Evolutionary conservation across 2,113 vertebrate genomes (phyloP).

Genomic region (Todiramphus saurophagus): DNA sequence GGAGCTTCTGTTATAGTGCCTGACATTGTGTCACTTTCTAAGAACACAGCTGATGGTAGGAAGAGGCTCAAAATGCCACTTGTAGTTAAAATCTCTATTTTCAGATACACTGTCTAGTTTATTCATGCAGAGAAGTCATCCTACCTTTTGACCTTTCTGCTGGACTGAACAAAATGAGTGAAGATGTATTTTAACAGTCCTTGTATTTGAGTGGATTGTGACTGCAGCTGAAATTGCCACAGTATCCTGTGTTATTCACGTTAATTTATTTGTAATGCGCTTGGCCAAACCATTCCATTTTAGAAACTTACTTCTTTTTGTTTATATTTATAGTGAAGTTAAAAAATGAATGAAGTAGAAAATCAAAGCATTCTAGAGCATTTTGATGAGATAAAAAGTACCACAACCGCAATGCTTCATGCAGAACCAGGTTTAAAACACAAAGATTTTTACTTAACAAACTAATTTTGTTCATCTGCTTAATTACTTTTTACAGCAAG

Average conservation of each 20-base stretch:
- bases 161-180: conserved; percentile 17
- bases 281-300: neutral
- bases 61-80: conserved; percentile 16
- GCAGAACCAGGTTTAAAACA: neutral
- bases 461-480: neutral
- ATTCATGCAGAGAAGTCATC: conserved; percentile 49
- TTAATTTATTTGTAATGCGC: neutral
- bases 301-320: neutral
- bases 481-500: neutral
- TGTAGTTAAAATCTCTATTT: conserved; percentile 54
- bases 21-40: conserved; percentile 30
- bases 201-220: neutral
- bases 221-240: neutral
- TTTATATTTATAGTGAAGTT: conserved; percentile 15
- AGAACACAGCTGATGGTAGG: neutral
- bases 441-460: neutral
- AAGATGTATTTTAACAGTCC: neutral
- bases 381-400: neutral
- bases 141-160: conserved; percentile 48
- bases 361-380: neutral
- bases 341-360: conserved; percentile 42
- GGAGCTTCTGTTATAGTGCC: neutral
- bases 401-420: neutral
- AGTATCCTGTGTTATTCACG: neutral
- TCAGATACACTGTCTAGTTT: conserved; percentile 19